phyloP scores from a whole-genome alignment of 1,140 invertebrate genomes.

The Polypedilum pembai region DNA sequence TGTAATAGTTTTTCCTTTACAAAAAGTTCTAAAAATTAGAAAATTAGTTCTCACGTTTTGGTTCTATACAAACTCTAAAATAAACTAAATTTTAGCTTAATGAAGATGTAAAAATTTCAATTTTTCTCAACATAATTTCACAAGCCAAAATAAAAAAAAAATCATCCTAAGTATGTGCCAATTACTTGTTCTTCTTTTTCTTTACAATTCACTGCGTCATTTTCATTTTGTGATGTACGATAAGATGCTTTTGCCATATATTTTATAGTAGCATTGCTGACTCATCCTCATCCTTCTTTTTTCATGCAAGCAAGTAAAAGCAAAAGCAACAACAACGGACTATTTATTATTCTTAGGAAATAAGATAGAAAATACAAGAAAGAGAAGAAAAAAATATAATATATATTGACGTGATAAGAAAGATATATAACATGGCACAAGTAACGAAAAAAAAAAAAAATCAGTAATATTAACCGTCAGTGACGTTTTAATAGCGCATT shows the following conservation, averaged over 20 bases:
- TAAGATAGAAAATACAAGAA: background rate
- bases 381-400: slow-evolving; percentile 9
- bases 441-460: slow-evolving; percentile 16
- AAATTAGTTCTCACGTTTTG: too few species aligned
- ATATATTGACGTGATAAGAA: slow-evolving; percentile 18
- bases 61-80: too few species aligned
- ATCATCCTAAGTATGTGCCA: too few species aligned
- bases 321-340: background rate
- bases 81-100: too few species aligned
- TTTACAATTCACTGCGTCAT: background rate
- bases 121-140: too few species aligned
- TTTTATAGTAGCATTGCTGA: background rate
- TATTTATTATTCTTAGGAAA: slow-evolving; percentile 19
- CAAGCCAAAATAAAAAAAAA: too few species aligned
- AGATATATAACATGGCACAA: slow-evolving; percentile 12
- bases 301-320: background rate
- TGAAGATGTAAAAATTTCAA: too few species aligned
- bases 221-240: background rate
- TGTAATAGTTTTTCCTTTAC: too few species aligned
- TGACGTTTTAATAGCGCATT: too few species aligned
- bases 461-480: too few species aligned
- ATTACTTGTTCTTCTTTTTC: too few species aligned
- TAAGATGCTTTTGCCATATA: background rate
- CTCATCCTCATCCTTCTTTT: background rate
- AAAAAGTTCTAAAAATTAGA: too few species aligned